Evolutionary conservation across 2,888 invertebrate genomes (phyloP).

Genomic region (Tillus elongatus): DNA sequence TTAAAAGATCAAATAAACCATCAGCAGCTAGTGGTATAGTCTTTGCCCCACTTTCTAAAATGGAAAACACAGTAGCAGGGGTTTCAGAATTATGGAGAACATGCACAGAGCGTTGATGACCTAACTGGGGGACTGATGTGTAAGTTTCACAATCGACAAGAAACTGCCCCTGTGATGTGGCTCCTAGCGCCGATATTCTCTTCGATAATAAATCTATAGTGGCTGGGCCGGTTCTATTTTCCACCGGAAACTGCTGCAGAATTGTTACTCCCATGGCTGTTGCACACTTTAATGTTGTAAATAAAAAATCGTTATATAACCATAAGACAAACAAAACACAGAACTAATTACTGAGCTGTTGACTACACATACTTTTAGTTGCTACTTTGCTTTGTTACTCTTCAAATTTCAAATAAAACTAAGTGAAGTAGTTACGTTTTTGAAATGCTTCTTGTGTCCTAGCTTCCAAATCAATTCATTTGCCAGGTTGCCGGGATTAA

Average conservation of each 20-base stretch:
- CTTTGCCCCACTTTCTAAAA: slow-evolving; percentile 79
- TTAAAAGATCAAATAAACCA: slow-evolving; percentile 79
- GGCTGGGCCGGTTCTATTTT: slow-evolving; percentile 82
- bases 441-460: too few species aligned
- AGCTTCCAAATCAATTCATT: too few species aligned
- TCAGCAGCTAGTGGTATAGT: slow-evolving; percentile 85
- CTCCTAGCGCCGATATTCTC: slow-evolving; percentile 76
- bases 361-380: too few species aligned
- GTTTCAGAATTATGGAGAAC: slow-evolving; percentile 94
- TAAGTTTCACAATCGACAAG: slow-evolving; percentile 93
- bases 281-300: too few species aligned
- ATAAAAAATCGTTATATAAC: too few species aligned
- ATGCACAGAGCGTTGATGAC: slow-evolving; percentile 73
- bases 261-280: slow-evolving; percentile 59
- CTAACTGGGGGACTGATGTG: slow-evolving; percentile 67
- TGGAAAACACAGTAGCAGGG: slow-evolving; percentile 87
- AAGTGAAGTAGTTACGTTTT: too few species aligned
- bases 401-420: too few species aligned
- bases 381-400: too few species aligned
- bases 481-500: too few species aligned
- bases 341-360: too few species aligned
- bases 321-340: too few species aligned
- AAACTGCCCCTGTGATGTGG: slow-evolving; percentile 80
- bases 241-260: slow-evolving; percentile 78
- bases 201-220: slow-evolving; percentile 81